phyloP scores from a whole-genome alignment of 35 echinoderm and acorn worm species.

The Ophioderma brevispina region DNA sequence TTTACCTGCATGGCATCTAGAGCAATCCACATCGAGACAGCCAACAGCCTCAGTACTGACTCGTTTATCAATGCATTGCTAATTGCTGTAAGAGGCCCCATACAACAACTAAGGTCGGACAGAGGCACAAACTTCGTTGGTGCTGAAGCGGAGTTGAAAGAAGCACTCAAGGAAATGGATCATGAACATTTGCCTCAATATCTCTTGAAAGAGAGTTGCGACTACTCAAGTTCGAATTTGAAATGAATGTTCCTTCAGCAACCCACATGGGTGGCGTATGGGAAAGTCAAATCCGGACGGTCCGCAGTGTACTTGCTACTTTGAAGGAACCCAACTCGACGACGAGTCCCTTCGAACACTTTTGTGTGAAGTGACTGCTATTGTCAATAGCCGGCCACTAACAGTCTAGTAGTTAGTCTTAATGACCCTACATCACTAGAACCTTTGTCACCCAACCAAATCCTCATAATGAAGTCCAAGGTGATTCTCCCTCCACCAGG shows the following conservation, averaged over 20 bases:
- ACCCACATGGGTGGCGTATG: slow-evolving; percentile 65
- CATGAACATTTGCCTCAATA: no score
- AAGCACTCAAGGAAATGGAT: neutral
- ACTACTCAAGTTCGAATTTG: no score
- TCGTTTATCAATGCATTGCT: neutral
- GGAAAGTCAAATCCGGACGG: slow-evolving; percentile 48
- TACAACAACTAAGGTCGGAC: neutral
- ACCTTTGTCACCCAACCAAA: slow-evolving; percentile 55
- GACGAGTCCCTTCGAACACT: slow-evolving; percentile 48
- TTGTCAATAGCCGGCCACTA: slow-evolving; percentile 48
- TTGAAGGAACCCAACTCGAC: slow-evolving; percentile 38
- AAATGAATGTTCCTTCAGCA: no score
- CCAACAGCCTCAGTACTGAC: neutral
- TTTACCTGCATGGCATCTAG: neutral
- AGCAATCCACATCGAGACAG: neutral
- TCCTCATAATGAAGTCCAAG: slow-evolving; percentile 63
- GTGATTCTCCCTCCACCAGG: slow-evolving; percentile 66
- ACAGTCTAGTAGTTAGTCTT: slow-evolving; percentile 14
- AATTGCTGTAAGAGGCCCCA: neutral
- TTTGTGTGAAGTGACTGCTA: slow-evolving; percentile 19
- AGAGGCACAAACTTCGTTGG: neutral
- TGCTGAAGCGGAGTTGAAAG: neutral
- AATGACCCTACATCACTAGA: slow-evolving; percentile 38
- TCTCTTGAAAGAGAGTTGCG: no score
- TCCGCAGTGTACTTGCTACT: slow-evolving; percentile 33